These are phyloP conservation scores for Lissonota sp. DNA, from an alignment of 2,888 invertebrate species.

Conservation along the genomic window DNA sequence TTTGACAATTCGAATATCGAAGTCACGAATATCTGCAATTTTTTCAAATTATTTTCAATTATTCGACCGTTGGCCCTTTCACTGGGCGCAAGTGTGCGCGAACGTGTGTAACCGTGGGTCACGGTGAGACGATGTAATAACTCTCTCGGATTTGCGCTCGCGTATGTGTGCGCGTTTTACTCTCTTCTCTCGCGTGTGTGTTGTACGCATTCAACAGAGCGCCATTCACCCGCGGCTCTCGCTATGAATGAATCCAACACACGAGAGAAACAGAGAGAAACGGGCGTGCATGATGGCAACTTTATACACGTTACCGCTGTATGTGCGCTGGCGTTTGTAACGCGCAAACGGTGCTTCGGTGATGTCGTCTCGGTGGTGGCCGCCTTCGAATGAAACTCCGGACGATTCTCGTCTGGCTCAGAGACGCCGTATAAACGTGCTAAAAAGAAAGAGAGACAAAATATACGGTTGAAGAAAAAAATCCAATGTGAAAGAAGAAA, in stretches of 20 bases:
- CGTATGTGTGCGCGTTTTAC: conserved; percentile 64
- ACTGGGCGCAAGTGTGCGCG: neutral
- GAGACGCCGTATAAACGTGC: neutral
- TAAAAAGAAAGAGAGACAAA: conserved; percentile 11
- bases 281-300: conserved; percentile 72
- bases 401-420: conserved; percentile 32
- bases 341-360: conserved; percentile 62
- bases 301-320: conserved; percentile 70
- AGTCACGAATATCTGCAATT: neutral
- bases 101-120: conserved; percentile 33
- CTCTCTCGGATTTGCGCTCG: conserved; percentile 38
- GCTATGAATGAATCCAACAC: conserved; percentile 80
- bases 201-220: conserved; percentile 55
- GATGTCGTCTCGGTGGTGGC: conserved; percentile 48
- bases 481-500: conserved; percentile 9
- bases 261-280: conserved; percentile 16
- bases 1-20: neutral
- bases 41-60: conserved; percentile 2
- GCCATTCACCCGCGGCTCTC: conserved; percentile 64
- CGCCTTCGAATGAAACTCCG: conserved; percentile 11
- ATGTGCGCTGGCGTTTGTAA: conserved; percentile 62
- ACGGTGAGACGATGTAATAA: conserved; percentile 38
- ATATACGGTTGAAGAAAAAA: neutral
- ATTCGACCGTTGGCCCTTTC: neutral
- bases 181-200: conserved; percentile 62